Conservation (phyloP, 2,888 invertebrate genomes). For the Ornithoptera priamus region DNA sequence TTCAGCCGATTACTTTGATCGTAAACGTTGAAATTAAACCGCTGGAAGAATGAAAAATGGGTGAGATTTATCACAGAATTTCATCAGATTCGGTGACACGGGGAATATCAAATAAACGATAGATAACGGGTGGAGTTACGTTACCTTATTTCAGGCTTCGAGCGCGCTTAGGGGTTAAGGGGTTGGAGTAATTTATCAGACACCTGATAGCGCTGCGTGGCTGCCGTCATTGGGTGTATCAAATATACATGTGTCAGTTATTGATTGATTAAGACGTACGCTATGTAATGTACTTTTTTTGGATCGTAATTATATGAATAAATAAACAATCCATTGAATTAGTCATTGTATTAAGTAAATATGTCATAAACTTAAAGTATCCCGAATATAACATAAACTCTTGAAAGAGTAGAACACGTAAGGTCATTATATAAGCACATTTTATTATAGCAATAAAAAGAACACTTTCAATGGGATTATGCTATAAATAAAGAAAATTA, state of each 20-base stretch:
- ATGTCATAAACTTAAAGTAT: no score
- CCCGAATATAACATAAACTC: no score
- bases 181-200: constrained; percentile 28
- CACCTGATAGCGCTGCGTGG: constrained; percentile 25
- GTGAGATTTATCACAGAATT: constrained; percentile 12
- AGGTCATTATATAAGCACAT: no score
- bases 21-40: constrained; percentile 6
- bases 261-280: constrained; percentile 12
- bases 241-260: constrained; percentile 4
- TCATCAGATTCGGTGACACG: constrained; percentile 17
- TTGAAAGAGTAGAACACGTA: no score
- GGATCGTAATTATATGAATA: no score
- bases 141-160: constrained; percentile 25
- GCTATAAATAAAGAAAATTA: no score
- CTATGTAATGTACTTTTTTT: neutral
- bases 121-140: constrained; percentile 24
- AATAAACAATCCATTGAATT: no score
- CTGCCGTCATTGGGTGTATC: constrained; percentile 1
- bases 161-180: constrained; percentile 20
- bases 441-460: no score
- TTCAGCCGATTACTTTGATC: neutral
- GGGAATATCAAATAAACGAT: constrained; percentile 25
- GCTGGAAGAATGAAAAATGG: constrained; percentile 12
- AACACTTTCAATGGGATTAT: no score
- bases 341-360: no score